Base-by-base conservation (phyloP, 2,797 vertebrate species). In the Apodemus agrarius region DNA sequence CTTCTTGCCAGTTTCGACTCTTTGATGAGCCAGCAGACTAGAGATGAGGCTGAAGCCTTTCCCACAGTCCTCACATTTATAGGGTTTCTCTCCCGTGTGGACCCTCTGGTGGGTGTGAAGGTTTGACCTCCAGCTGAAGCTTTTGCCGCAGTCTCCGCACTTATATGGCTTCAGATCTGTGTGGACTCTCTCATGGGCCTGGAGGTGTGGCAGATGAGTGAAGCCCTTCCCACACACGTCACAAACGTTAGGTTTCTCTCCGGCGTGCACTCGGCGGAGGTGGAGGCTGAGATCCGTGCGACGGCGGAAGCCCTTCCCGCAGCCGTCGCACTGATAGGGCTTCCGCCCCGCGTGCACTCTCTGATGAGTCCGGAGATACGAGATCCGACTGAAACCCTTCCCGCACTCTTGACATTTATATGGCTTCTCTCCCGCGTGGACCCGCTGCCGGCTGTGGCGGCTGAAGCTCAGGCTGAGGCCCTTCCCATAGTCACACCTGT, bases 401-500 rank as follows among this genome's bases (percentile, higher is more conserved):
- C 97, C 97, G 2, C 98, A 98, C 43, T 94, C 97, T 1, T 49
- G 84, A 9, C 98, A 98, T 0, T 40, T 78, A 9, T 97, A 97
- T 0, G 98, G 97, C 19, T 96, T 98, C 92, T 98, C 98, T 1
- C 98, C 98, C 0, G 98, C 98, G 90, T 98, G 98, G 37, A 98
- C 98, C 0, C 98, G 96, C 22, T 93, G 98, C 31, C 98, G 98
- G 4, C 97, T 98, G 21, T 98, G 97, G 11, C 98, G 97, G 26
- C 97, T 98, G 72, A 98, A 98, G 59, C 97, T 98, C 81, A 98
- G 69, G 52, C 97, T 98, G 49, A 98, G 98, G 96, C 97, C 88
- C 67, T 98, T 98, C 0, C 98, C 98, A 3, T 98, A 98, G 0
- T 67, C 84, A 49, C 98, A 98, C 1, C 10, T 52, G 89, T 97